phyloP scores from a whole-genome alignment of 2,113 vertebrate species.

The Sitta europaea region DNA sequence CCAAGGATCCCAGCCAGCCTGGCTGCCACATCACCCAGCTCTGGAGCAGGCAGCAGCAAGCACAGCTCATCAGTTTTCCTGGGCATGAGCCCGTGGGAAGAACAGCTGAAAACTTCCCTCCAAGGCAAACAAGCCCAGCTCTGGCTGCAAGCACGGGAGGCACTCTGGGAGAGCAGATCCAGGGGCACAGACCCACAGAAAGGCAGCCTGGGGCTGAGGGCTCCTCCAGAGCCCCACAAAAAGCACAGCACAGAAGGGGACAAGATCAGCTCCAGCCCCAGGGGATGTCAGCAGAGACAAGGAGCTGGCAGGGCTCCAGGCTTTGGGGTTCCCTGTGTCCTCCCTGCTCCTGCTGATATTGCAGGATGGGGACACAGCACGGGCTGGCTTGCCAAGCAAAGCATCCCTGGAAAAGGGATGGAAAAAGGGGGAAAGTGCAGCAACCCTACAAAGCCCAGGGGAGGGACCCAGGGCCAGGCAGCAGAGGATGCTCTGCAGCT shows the following conservation, averaged over 20 bases:
- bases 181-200: background rate
- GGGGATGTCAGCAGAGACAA: background rate
- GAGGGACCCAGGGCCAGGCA: background rate
- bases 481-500: background rate
- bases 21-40: slow-evolving; percentile 33
- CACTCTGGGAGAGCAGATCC: background rate
- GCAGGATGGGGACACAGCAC: background rate
- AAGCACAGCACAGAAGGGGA: background rate
- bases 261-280: background rate
- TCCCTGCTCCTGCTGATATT: background rate
- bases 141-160: background rate
- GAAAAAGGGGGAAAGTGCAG: background rate
- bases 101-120: background rate
- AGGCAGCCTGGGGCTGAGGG: background rate
- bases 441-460: accelerated
- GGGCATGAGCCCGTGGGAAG: background rate
- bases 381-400: background rate
- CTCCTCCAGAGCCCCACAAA: background rate
- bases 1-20: background rate
- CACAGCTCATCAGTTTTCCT: slow-evolving; percentile 25
- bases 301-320: background rate
- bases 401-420: background rate
- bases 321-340: background rate
- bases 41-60: background rate
- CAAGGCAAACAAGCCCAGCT: slow-evolving; percentile 21